These are phyloP conservation scores for Chitala chitala DNA, from an alignment of 2,113 vertebrate genomes.

Conservation along the genomic window DNA sequence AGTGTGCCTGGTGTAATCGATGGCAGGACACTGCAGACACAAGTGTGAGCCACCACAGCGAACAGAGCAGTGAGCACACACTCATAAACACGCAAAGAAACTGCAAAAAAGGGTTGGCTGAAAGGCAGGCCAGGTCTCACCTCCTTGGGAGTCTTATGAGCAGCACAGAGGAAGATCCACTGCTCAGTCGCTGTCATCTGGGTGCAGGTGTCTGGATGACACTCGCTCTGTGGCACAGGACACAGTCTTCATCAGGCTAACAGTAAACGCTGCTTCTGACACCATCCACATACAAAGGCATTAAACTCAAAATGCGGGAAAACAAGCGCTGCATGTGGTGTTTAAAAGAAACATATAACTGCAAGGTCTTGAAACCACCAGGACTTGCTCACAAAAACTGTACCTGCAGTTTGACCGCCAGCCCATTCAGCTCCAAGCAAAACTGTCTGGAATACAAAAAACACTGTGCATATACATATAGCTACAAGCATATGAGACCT, in stretches of 20 bases:
- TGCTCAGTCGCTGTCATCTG: slow-evolving; percentile 99
- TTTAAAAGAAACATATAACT: background rate
- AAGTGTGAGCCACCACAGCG: slow-evolving; percentile 5
- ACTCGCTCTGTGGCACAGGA: slow-evolving; percentile 73
- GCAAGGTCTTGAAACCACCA: background rate
- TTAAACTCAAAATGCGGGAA: background rate
- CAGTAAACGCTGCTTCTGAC: background rate
- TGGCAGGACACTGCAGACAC: slow-evolving; percentile 83
- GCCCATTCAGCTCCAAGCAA: slow-evolving; percentile 94
- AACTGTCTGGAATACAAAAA: slow-evolving; percentile 76
- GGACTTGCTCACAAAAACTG: background rate
- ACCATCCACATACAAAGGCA: background rate
- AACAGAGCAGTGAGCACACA: background rate
- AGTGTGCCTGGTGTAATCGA: slow-evolving; percentile 97
- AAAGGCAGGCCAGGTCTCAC: slow-evolving; percentile 44
- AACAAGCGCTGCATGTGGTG: no score
- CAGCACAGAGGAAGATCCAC: slow-evolving; percentile 98
- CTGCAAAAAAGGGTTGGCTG: background rate
- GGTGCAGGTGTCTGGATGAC: slow-evolving; percentile 95
- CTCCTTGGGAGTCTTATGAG: slow-evolving; percentile 99
- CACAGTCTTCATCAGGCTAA: background rate
- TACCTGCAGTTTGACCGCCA: slow-evolving; percentile 98
- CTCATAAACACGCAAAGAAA: background rate
- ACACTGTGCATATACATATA: slow-evolving; percentile 10
- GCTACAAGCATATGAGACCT: background rate